phyloP scores from a whole-genome alignment of 2,797 vertebrate species.

The Okamejei kenojei region DNA sequence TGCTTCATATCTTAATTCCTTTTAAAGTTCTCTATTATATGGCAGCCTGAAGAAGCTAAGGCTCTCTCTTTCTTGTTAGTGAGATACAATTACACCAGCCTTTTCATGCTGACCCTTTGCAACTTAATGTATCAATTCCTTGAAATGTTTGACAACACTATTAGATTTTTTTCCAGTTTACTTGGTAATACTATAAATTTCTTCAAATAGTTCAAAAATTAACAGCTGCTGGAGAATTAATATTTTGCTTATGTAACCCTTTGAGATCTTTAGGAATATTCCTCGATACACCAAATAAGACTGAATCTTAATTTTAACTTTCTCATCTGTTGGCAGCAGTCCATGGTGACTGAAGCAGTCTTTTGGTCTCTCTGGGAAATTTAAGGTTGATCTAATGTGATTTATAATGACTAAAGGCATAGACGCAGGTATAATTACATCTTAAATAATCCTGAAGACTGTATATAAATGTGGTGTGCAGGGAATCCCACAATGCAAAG shows the following conservation, averaged over 20 bases:
- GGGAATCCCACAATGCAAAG: too few species aligned
- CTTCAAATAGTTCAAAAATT: conserved; percentile 25
- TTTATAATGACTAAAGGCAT: background rate
- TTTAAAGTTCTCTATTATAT: conserved; percentile 60
- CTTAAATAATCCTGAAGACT: background rate
- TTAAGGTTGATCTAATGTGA: background rate
- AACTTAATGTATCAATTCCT: conserved; percentile 41
- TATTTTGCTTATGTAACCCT: conserved; percentile 6
- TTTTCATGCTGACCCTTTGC: conserved; percentile 59
- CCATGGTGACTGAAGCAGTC: background rate
- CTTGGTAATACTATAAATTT: conserved; percentile 6
- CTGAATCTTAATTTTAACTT: background rate
- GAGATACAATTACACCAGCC: conserved; percentile 59
- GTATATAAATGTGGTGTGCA: too few species aligned
- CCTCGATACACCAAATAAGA: background rate
- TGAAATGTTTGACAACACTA: conserved; percentile 34
- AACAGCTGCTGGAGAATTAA: conserved; percentile 22
- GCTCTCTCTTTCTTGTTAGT: conserved; percentile 51
- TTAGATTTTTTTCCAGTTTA: background rate
- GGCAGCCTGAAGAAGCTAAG: conserved; percentile 53
- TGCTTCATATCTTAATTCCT: conserved; percentile 54
- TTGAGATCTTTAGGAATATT: background rate
- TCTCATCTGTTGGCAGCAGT: background rate
- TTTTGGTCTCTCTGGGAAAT: background rate
- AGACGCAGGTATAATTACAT: background rate